These are phyloP conservation scores for Tenebrio molitor DNA, from an alignment of 1,140 invertebrate species.

Conservation along the genomic window DNA sequence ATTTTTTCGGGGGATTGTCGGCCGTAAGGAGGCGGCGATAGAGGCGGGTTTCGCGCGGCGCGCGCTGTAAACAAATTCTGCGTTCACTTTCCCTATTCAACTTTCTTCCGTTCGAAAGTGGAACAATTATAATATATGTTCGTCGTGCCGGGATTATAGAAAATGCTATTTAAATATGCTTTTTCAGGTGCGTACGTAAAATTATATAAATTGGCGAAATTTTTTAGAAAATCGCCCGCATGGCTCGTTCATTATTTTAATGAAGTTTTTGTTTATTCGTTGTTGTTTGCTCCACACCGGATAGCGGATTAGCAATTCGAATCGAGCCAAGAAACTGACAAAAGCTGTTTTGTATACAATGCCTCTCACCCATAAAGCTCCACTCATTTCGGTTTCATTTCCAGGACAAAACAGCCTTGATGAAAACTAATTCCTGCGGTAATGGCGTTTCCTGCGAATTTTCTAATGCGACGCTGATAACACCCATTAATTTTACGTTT, in stretches of 20 bases:
- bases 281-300: conserved; percentile 17
- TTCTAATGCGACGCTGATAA: no score
- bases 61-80: conserved; percentile 42
- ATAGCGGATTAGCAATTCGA: conserved; percentile 32
- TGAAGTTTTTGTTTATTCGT: not conserved
- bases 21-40: not conserved
- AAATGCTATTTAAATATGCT: conserved; percentile 14
- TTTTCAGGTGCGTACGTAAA: not conserved
- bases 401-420: no score
- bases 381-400: no score
- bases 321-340: conserved; percentile 11
- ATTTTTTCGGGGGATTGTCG: not conserved
- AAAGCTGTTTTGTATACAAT: conserved; percentile 17
- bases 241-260: not conserved
- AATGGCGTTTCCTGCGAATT: not conserved
- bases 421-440: no score
- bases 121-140: conserved; percentile 46
- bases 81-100: conserved; percentile 47
- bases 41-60: not conserved
- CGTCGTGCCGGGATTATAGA: conserved; percentile 29
- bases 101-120: conserved; percentile 47
- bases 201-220: not conserved
- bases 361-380: not conserved
- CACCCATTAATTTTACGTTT: not conserved
- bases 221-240: no score